phyloP scores from a whole-genome alignment of 2,888 invertebrate genomes.

The Galeopsomyia nigrocyanea region DNA sequence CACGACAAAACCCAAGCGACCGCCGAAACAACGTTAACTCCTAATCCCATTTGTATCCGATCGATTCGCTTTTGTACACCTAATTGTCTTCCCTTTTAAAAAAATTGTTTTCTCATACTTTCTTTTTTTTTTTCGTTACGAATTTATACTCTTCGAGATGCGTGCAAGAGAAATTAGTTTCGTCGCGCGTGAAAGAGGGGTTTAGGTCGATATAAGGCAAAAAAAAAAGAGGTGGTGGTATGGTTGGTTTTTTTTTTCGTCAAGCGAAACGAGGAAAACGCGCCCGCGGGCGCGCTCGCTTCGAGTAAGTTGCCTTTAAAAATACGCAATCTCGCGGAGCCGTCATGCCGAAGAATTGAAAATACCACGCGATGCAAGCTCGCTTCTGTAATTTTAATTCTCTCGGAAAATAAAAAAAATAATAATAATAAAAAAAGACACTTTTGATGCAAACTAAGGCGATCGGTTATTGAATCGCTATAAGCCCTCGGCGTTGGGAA shows the following conservation, averaged over 20 bases:
- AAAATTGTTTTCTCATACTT: not conserved
- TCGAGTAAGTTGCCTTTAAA: constrained; percentile 61
- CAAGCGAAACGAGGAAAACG: not conserved
- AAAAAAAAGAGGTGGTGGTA: constrained; percentile 67
- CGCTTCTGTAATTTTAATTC: too few species aligned
- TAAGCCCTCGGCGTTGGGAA: constrained; percentile 53
- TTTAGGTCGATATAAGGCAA: constrained; percentile 55
- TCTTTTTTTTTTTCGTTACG: not conserved
- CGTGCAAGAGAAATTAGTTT: constrained; percentile 10
- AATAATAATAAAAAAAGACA: constrained; percentile 50
- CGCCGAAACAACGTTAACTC: constrained; percentile 59
- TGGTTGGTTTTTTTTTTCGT: constrained; percentile 47
- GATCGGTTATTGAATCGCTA: constrained; percentile 69
- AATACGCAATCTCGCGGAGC: constrained; percentile 68
- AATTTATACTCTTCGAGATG: not conserved
- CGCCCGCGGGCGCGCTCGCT: constrained; percentile 47
- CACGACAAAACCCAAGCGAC: constrained; percentile 34
- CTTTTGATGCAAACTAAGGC: constrained; percentile 64
- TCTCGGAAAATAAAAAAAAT: not conserved
- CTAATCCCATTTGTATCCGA: constrained; percentile 60
- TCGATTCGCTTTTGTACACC: constrained; percentile 60
- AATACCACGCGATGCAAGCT: constrained; percentile 56
- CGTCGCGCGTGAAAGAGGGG: constrained; percentile 2
- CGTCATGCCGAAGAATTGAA: constrained; percentile 70
- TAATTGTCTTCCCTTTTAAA: constrained; percentile 57